These are phyloP conservation scores for Micronycteris hirsuta DNA, from an alignment of 2,113 vertebrate genomes.

Conservation along the genomic window DNA sequence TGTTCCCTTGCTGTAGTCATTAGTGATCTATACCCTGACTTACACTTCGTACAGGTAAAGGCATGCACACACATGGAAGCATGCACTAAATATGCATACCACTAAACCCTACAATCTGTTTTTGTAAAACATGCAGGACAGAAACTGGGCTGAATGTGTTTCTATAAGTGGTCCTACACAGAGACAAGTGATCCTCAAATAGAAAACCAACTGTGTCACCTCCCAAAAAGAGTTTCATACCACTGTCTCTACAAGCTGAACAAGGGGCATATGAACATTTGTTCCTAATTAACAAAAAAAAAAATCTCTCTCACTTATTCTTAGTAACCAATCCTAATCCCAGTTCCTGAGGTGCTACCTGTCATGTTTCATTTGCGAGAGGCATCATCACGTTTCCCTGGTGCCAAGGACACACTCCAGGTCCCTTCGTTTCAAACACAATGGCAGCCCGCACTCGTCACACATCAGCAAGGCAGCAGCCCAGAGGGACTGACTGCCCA, in stretches of 20 bases:
- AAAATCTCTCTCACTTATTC: conserved; percentile 11
- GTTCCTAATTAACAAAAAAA: conserved; percentile 51
- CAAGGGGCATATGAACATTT: conserved; percentile 10
- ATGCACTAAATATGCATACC: background rate
- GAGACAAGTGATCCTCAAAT: background rate
- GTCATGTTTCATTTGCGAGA: conserved; percentile 72
- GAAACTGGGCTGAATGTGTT: background rate
- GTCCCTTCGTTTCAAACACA: conserved; percentile 5
- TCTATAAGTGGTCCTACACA: background rate
- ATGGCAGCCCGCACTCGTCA: conserved; percentile 60
- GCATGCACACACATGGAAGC: background rate
- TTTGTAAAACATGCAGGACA: background rate
- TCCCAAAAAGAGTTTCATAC: background rate
- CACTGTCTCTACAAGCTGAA: background rate
- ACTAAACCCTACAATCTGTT: background rate
- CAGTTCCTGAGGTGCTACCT: conserved; percentile 33
- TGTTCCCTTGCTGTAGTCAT: background rate
- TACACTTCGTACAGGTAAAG: background rate
- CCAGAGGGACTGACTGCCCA: conserved; percentile 47
- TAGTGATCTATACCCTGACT: background rate
- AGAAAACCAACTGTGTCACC: background rate
- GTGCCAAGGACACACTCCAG: conserved; percentile 15
- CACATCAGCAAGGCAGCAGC: conserved; percentile 51
- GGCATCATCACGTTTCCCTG: conserved; percentile 27
- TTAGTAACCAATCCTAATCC: background rate